These are phyloP conservation scores for Plestiodon gilberti DNA, from an alignment of 2,113 vertebrate species.

Conservation along the genomic window DNA sequence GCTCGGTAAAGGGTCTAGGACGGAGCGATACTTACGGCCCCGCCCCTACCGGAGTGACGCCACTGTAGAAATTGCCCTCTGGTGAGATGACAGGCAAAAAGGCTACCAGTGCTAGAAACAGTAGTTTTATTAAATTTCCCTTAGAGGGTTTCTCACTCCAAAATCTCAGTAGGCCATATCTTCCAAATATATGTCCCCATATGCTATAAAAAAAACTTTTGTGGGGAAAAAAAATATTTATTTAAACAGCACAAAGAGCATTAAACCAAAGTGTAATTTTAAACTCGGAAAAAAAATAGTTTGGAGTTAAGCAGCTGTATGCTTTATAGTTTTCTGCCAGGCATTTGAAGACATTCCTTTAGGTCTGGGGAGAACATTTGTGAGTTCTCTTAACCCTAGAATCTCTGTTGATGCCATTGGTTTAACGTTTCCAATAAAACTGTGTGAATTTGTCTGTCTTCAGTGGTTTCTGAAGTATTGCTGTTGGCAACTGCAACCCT, in stretches of 20 bases:
- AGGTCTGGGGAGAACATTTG: background rate
- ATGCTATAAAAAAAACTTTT: slow-evolving; percentile 27
- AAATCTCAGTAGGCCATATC: background rate
- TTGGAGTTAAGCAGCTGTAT: background rate
- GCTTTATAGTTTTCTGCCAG: background rate
- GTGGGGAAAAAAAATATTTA: slow-evolving; percentile 26
- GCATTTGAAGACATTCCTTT: background rate
- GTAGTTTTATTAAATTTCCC: background rate
- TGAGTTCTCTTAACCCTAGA: background rate
- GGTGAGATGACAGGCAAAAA: background rate
- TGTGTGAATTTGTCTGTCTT: slow-evolving; percentile 42
- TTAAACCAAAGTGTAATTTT: slow-evolving; percentile 4
- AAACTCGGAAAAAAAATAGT: background rate
- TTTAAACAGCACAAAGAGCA: background rate
- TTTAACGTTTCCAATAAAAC: slow-evolving; percentile 31
- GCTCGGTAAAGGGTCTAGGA: no score
- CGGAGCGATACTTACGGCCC: no score
- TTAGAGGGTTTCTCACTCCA: background rate
- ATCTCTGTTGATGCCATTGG: background rate
- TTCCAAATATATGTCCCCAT: background rate
- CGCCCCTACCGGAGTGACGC: no score
- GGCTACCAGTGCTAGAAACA: no score
- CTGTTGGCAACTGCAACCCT: slow-evolving; percentile 50
- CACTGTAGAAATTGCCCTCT: no score
- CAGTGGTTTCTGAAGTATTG: slow-evolving; percentile 43